These are phyloP conservation scores for Mycteria americana DNA, from an alignment of 2,797 vertebrate species.

Conservation along the genomic window DNA sequence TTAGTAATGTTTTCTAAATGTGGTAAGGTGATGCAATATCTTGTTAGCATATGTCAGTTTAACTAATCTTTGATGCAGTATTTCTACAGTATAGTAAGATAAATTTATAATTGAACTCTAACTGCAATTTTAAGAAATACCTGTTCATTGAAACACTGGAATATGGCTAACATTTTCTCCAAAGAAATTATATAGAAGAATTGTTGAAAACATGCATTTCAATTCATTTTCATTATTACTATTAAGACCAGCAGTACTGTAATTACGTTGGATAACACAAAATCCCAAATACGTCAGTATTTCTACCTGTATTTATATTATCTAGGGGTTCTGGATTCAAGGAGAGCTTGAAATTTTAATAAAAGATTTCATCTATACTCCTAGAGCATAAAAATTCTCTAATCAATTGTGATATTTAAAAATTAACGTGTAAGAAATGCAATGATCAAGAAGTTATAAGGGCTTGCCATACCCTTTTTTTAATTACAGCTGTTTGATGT, in stretches of 20 bases:
- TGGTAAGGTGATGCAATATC: slow-evolving; percentile 32
- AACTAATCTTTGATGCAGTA: slow-evolving; percentile 31
- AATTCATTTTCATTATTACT: neutral
- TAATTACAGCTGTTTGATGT: neutral
- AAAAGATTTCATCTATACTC: neutral
- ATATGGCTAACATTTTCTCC: neutral
- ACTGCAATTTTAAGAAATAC: neutral
- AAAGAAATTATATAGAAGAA: neutral
- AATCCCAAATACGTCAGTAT: neutral
- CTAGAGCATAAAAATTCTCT: neutral
- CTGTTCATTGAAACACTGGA: neutral
- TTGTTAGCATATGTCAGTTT: slow-evolving; percentile 10
- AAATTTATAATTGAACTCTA: slow-evolving; percentile 25
- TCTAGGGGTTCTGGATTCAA: neutral
- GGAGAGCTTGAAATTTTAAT: neutral
- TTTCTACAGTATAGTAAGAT: neutral
- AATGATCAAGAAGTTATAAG: neutral
- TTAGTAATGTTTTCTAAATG: slow-evolving; percentile 29
- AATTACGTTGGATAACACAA: neutral
- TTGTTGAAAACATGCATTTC: neutral
- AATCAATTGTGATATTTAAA: neutral
- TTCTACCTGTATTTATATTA: neutral
- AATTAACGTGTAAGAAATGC: neutral
- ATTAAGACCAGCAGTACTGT: neutral
- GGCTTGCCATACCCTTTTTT: neutral